Conservation (phyloP, 2,113 vertebrate species). For the Microcebus jonahi region DNA sequence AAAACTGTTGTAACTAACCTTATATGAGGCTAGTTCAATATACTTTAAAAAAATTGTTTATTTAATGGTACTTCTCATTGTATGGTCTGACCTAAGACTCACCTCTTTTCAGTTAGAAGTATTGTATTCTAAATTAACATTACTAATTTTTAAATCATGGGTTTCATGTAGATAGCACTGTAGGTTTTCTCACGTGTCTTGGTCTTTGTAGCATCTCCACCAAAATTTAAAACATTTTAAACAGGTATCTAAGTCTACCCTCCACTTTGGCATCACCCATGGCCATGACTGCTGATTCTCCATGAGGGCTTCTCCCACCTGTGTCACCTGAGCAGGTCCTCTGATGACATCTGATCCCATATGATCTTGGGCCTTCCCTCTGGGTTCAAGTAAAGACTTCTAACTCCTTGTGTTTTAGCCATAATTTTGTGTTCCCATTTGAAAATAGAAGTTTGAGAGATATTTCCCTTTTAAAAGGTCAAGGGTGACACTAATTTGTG, state of each 20-base stretch:
- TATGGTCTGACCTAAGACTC: not conserved
- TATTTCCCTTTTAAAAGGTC: slow-evolving; percentile 19
- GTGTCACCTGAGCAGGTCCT: too few relatives aligned
- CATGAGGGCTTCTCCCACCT: not conserved
- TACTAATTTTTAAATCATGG: not conserved
- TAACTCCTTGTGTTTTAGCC: not conserved
- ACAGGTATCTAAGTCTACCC: not conserved
- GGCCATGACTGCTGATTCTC: not conserved
- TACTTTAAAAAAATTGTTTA: not conserved
- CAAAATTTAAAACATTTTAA: not conserved
- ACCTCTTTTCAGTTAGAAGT: not conserved
- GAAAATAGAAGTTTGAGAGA: slow-evolving; percentile 1
- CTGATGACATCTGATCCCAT: not conserved
- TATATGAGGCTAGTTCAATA: not conserved
- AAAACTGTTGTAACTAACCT: not conserved
- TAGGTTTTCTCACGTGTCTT: not conserved
- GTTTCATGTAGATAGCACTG: not conserved
- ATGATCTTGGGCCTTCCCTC: not conserved
- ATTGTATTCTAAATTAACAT: slow-evolving; percentile 29
- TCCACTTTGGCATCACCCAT: not conserved
- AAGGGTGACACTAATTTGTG: not conserved
- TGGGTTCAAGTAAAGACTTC: not conserved
- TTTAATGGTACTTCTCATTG: not conserved
- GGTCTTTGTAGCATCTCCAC: not conserved
- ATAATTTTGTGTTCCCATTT: not conserved